Evolutionary conservation across 2,797 vertebrate genomes (phyloP).

Genomic region (Mormyrops attenuatus): DNA sequence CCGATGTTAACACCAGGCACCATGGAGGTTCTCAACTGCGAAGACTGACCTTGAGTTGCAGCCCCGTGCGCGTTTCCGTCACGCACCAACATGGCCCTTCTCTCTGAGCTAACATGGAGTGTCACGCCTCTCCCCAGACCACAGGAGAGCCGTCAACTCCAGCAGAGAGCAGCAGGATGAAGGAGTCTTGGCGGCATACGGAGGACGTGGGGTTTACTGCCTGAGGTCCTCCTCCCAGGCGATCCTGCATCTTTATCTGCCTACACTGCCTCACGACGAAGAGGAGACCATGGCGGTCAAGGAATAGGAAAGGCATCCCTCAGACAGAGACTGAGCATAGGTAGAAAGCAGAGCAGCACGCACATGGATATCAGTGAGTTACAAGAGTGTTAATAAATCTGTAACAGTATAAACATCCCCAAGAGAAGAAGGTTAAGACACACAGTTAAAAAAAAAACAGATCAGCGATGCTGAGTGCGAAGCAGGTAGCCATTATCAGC

Average conservation of each 20-base stretch:
- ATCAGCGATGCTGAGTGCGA: not conserved
- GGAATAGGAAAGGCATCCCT: not conserved
- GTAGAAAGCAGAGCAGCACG: not conserved
- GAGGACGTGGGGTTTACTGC: not conserved
- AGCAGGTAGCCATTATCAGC: not conserved
- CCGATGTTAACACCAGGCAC: not conserved
- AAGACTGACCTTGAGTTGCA: not conserved
- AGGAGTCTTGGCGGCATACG: not conserved
- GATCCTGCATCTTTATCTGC: slow-evolving; percentile 31
- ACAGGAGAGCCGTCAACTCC: not conserved
- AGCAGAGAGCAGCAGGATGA: not conserved
- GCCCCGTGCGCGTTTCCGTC: not conserved
- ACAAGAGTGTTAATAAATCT: not conserved
- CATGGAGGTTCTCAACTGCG: not conserved
- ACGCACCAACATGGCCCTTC: not conserved
- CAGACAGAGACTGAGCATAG: not conserved
- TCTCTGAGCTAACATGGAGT: not conserved
- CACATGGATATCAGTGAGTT: not conserved
- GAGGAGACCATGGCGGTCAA: not conserved
- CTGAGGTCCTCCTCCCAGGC: not conserved
- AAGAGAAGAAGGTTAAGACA: not conserved
- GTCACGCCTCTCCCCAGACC: not conserved
- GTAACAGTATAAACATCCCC: not conserved
- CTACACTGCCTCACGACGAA: not conserved
- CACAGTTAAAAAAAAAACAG: not conserved